Percentiles rank a stretch among this genome's conserved stretches.
These are phyloP conservation scores for Aphelinus certus DNA, from an alignment of 1,140 invertebrate genomes.

Conservation along the genomic window DNA sequence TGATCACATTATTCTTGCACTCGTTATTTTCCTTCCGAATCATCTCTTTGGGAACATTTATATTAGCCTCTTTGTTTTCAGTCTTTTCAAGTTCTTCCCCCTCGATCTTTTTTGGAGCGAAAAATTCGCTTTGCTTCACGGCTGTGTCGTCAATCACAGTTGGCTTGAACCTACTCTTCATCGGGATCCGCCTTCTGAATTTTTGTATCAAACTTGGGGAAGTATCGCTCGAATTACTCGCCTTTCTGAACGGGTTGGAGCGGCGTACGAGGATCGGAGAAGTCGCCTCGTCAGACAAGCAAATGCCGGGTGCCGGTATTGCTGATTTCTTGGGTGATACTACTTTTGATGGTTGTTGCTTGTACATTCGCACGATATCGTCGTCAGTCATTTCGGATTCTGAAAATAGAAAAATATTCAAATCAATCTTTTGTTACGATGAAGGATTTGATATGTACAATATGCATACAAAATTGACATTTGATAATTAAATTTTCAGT, in stretches of 20 bases:
- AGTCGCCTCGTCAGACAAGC: neutral
- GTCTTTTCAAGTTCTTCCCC: slow-evolving; percentile 1
- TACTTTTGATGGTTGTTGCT: neutral
- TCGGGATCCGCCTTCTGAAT: slow-evolving; percentile 39
- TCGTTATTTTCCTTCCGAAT: too few relatives aligned
- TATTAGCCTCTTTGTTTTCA: slow-evolving; percentile 2
- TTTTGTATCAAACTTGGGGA: slow-evolving; percentile 47
- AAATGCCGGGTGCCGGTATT: slow-evolving; percentile 8
- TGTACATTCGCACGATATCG: slow-evolving; percentile 42
- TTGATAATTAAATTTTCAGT: too few relatives aligned
- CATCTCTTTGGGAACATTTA: too few relatives aligned
- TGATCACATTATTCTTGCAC: slow-evolving; percentile 28
- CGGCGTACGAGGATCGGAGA: slow-evolving; percentile 40
- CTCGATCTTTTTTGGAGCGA: slow-evolving; percentile 30
- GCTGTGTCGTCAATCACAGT: slow-evolving; percentile 53
- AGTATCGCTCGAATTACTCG: slow-evolving; percentile 15
- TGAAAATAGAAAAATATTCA: neutral
- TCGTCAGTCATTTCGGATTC: slow-evolving; percentile 27
- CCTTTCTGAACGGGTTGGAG: slow-evolving; percentile 47
- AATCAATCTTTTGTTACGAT: too few relatives aligned
- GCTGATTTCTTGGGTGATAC: slow-evolving; percentile 5
- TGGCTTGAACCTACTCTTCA: slow-evolving; percentile 44
- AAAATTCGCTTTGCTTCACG: slow-evolving; percentile 51
- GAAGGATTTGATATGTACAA: too few relatives aligned
- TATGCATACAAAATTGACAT: too few relatives aligned